Conservation (phyloP, 1,140 invertebrate species). For the Rhopalosiphum padi region DNA sequence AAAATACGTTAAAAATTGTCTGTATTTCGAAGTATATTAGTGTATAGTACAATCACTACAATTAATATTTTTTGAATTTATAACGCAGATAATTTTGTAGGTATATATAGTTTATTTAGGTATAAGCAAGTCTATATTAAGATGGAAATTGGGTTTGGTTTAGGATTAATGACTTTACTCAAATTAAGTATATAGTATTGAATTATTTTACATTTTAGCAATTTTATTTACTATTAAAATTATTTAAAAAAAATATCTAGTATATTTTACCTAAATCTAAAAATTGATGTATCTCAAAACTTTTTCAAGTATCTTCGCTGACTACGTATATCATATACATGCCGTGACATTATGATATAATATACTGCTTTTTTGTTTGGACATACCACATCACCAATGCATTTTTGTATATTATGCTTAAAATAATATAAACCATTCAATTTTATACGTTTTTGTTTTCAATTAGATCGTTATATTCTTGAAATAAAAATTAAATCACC, state of each 20-base stretch:
- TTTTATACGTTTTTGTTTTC: background rate
- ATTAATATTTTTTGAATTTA: too few relatives aligned
- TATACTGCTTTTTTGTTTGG: background rate
- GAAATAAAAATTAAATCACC: background rate
- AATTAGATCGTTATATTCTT: background rate
- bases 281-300: background rate
- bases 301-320: background rate
- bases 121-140: too few relatives aligned
- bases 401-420: background rate
- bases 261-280: background rate
- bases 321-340: background rate
- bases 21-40: too few relatives aligned
- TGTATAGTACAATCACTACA: too few relatives aligned
- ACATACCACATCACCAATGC: too few relatives aligned
- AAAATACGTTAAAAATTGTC: too few relatives aligned
- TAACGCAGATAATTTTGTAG: too few relatives aligned
- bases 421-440: background rate
- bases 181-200: too few relatives aligned
- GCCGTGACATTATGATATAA: background rate
- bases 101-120: too few relatives aligned
- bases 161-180: too few relatives aligned
- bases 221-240: background rate
- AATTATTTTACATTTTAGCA: too few relatives aligned
- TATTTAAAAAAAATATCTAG: background rate
- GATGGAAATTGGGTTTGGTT: too few relatives aligned